Percentiles rank a stretch among this genome's conserved stretches.
Conservation (phyloP, 2,797 vertebrate species). For the Danio jaintianensis region DNA sequence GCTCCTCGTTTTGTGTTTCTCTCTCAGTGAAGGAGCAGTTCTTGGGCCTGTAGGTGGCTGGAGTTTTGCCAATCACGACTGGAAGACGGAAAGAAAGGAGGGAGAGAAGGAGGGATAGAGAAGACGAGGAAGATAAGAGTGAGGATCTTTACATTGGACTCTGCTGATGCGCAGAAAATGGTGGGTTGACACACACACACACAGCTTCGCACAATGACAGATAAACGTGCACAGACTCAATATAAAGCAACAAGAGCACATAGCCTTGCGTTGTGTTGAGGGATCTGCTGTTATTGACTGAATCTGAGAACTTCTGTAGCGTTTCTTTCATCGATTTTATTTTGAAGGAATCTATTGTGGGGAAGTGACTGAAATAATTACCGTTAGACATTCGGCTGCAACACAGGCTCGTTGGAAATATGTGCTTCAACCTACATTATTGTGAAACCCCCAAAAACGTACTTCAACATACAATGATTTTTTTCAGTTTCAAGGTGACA, state of each 20-base stretch:
- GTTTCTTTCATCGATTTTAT: not conserved
- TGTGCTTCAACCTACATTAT: too few species aligned
- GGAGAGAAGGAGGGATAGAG: conserved; percentile 21
- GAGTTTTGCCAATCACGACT: conserved; percentile 43
- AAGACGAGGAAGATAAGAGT: conserved; percentile 25
- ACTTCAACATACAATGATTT: too few species aligned
- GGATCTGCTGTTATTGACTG: not conserved
- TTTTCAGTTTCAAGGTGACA: too few species aligned
- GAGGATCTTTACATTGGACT: conserved; percentile 18
- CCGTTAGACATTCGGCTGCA: too few species aligned
- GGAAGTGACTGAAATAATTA: not conserved
- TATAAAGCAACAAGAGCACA: conserved; percentile 27
- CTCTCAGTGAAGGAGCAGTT: conserved; percentile 11
- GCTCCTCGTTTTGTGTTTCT: not conserved
- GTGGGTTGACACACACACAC: conserved; percentile 19
- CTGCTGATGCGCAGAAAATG: conserved; percentile 40
- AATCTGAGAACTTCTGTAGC: not conserved
- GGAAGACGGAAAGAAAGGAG: not conserved
- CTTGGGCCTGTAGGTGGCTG: conserved; percentile 27
- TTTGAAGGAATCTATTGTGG: not conserved
- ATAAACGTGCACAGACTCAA: not conserved
- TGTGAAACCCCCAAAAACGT: too few species aligned
- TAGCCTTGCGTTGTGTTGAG: not conserved
- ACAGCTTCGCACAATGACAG: not conserved
- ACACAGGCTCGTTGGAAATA: too few species aligned